phyloP scores from a whole-genome alignment of 2,113 vertebrate species.

The Peromyscus polionotus region DNA sequence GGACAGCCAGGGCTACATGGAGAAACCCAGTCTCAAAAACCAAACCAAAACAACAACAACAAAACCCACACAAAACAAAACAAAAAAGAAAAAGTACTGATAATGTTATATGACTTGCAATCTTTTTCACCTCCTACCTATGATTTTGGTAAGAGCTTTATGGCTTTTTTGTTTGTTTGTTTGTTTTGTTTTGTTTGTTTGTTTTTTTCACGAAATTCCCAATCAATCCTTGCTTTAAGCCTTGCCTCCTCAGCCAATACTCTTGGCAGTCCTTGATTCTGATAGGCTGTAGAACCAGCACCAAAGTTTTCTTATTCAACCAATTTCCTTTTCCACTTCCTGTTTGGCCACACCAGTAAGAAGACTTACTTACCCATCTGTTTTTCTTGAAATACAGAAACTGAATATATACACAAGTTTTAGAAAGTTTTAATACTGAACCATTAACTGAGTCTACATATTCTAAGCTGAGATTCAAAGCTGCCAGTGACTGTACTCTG shows the following conservation, averaged over 20 bases:
- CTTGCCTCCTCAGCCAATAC: neutral
- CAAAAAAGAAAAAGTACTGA: neutral
- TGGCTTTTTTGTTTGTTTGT: neutral
- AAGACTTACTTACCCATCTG: neutral
- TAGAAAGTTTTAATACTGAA: neutral
- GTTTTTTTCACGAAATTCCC: neutral
- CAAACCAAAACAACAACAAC: too few species aligned
- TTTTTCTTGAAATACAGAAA: constrained; percentile 16
- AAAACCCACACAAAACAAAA: neutral
- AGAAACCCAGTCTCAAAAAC: neutral
- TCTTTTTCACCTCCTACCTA: neutral
- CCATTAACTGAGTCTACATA: neutral
- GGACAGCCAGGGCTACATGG: neutral
- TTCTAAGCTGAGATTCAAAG: neutral
- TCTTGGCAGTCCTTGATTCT: neutral
- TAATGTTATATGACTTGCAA: neutral
- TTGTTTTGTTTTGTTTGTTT: too few species aligned
- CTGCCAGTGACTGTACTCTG: neutral
- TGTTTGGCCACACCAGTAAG: neutral
- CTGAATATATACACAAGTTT: neutral
- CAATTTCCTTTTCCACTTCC: neutral
- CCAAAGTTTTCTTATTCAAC: neutral
- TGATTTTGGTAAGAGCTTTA: constrained; percentile 5
- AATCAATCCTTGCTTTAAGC: neutral
- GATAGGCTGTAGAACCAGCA: neutral